Base-by-base conservation (phyloP, 2,888 invertebrate genomes). In the Barypeithes pellucidus region DNA sequence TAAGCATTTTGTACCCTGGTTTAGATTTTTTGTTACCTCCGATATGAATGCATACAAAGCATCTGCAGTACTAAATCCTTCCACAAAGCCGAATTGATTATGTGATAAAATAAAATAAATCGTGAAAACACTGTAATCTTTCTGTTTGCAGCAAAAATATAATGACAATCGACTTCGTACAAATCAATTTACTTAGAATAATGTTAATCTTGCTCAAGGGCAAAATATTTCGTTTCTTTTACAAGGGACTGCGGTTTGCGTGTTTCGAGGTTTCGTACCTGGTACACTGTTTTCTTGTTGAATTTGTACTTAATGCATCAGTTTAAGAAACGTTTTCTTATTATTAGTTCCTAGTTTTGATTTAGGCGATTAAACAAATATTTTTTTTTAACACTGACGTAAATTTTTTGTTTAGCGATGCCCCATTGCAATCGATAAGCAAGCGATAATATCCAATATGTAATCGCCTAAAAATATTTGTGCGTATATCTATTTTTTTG, bases 281-380 rank as follows among this genome's bases (percentile, higher is more conserved):
- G 66, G 66, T 41, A 66, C 66, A 66, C 12, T 33, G n/a, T 57
- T 57, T 54, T 54, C 18, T 54, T 52, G 39, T 54, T 66, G 16
- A 8, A 39, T 41, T 39, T 33, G n/a, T 54, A 39, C 65, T 16
- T 41, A 22, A 54, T 66, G 39, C 14, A 41, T 9, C 29, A 29
- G 29, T 52, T 2, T n/a, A 24, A n/a, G 65, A 66, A 41, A 24
- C 2, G 3, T 14, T 41, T 39, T 41, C 24, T 52, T 54, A 12
- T 16, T 22, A 22, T 22, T 12, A n/a, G 22, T 43, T 43, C 8
- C 24, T 24, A 41, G 61, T 5, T 29, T 29, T 63, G 18, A 0
- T 24, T 29, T 50, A 11, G 36, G 2, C 36, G 14, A 8, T 41
- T 16, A 18, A 20, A 14, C 36, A 5, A 20, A 50, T 3, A 18